These are phyloP conservation scores for Hippasteria phrygiana DNA, from an alignment of 53 echinoderm and acorn worm genomes.

Conservation along the genomic window DNA sequence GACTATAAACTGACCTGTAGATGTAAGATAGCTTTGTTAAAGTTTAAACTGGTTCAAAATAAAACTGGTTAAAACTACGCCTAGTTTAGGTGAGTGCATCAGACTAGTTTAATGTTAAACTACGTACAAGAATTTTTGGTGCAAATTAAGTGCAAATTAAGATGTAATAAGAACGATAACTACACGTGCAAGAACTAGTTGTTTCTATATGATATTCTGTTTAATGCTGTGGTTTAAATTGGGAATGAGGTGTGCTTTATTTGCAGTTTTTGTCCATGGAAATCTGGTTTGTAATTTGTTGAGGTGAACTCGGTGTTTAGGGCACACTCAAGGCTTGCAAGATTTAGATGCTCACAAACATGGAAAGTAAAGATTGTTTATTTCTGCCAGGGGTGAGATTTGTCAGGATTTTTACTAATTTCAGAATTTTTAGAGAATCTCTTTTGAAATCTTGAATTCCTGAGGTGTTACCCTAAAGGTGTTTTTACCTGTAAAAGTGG, in stretches of 20 bases:
- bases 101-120: background rate
- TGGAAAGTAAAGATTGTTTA: no score
- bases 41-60: background rate
- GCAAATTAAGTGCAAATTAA: no score
- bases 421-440: no score
- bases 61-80: background rate
- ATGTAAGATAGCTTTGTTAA: background rate
- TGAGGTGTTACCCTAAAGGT: no score
- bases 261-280: background rate
- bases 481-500: no score
- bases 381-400: no score
- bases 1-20: background rate
- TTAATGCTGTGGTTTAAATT: slow-evolving; percentile 1
- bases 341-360: no score
- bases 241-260: slow-evolving; percentile 11
- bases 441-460: no score
- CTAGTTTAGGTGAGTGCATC: background rate
- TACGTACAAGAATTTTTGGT: background rate
- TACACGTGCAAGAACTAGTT: no score
- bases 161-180: no score
- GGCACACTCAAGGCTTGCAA: no score
- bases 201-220: background rate
- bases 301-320: background rate
- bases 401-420: no score
- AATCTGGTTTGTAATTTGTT: background rate